Conservation (phyloP, 2,797 vertebrate genomes). For the Lycodopsis pacificus region DNA sequence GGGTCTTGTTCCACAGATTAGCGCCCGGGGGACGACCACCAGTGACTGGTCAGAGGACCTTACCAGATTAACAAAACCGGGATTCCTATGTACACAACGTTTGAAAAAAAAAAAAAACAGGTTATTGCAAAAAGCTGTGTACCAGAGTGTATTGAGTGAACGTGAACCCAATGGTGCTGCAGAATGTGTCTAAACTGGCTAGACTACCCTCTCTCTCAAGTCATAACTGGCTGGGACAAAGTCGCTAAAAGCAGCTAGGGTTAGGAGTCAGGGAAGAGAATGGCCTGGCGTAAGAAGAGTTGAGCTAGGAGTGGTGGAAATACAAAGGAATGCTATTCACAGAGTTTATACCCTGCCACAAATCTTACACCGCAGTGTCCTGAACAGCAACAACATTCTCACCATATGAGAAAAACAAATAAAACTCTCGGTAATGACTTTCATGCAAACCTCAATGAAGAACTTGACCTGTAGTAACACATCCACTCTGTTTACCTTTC, state of each 20-base stretch:
- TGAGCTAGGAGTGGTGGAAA: conserved; percentile 27
- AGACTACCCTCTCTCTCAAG: conserved; percentile 29
- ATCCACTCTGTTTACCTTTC: conserved; percentile 27
- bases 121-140: not conserved
- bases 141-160: not conserved
- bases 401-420: conserved; percentile 12
- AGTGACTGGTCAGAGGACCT: too few species aligned
- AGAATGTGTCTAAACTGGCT: conserved; percentile 67
- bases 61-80: not conserved
- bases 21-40: too few species aligned
- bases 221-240: conserved; percentile 29
- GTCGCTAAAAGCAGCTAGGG: conserved; percentile 15
- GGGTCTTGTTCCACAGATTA: too few species aligned
- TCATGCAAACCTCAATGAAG: conserved; percentile 10
- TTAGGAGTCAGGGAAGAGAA: conserved; percentile 20
- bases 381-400: not conserved
- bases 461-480: conserved; percentile 21
- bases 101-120: not conserved
- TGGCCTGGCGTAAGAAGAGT: conserved; percentile 14
- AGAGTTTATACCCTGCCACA: conserved; percentile 10
- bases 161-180: not conserved
- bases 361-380: conserved; percentile 2
- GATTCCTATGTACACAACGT: not conserved
- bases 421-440: not conserved
- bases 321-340: conserved; percentile 27